Base-by-base conservation (phyloP, 2,888 invertebrate species). In the Rotaria magnacalcarata region DNA sequence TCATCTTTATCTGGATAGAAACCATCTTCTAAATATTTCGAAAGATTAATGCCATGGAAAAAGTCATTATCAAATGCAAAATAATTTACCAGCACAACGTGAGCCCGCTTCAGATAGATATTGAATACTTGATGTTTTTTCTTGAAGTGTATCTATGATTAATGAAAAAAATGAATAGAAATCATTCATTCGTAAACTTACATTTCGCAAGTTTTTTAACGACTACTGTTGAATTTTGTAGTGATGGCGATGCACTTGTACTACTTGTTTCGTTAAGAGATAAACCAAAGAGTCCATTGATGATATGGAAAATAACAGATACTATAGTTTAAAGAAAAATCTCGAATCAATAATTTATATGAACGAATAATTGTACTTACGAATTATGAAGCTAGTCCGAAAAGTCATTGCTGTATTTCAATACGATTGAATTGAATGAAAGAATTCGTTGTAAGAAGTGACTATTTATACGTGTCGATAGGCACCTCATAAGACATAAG, bases 1-100 rank as follows among this genome's bases (percentile, higher is more conserved):
- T 87, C 87, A n/a, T 84, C 80, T 84, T 80, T 85, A 52, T 87
- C 87, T 5, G 87, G 87, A 34, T 85, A 87, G 58, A 85, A 87
- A 34, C 87, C 87, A 75, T 87, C 87, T 24, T 85, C 54, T 85
- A 80, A 58, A 85, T 75, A 52, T 85, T 34, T 34, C 34, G 34
- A 34, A 34, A 34, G 34, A 34, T 34, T 34, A 34, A 2, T 34
- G 34, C 2, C 34, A 34, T 34, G 34, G 34, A 34, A 34, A 34
- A 34, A 34, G 34, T 2, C 34, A 34, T 34, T 34, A 34, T 34
- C 74, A 58, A 56, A 4, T 47, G 11, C 5, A 84, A 86, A 84
- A 84, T 34, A 34, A 34, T 34, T 19, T 67, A 67, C 67, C 67
- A 19, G 0, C 34, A 41, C 67, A 67, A 67, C 67, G 67, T 67